Evolutionary conservation across 2,888 invertebrate species (phyloP), one percentile per base, ranked within the genome.

Genomic region (Cheilosia vernalis): DNA sequence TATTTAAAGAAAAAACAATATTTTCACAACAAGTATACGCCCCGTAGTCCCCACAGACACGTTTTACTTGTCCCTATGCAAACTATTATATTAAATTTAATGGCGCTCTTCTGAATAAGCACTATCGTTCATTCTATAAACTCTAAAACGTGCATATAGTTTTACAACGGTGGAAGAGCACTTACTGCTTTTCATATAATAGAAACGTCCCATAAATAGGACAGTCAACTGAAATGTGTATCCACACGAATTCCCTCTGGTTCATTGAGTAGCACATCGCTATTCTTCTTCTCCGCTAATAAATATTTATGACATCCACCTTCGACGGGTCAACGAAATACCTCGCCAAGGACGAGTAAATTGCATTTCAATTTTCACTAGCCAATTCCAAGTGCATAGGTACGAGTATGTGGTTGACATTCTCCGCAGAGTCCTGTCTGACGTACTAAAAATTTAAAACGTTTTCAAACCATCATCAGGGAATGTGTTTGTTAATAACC

Each of bases 271-370:
- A 60, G 5, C 47, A 61, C 1, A 24, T 6, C 40, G 13, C 42
- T 21, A 42, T 19, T 24, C 21, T 19, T 61, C 17, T 27, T 44
- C n/a, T 61, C n/a, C 15, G 0, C 13, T 63, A 63, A 47, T 63
- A 30, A 17, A 47, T 63, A 47, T 63, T 63, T 47, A 63, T 33
- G 47, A 30, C 1, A 33, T 15, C 19, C 30, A 47, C 30, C 63
- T 47, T 51, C 51, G 15, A 24, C 4, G 24, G 21, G 51, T 51
- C 51, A 51, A 51, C 17, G 47, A 47, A 47, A 47, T 47, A 47
- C 30, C 30, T 30, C 9, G 7, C 19, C 17, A 47, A 17, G 47
- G 47, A 47, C 17, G 19, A 19, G 37, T 37, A 37, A 37, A 37
- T 37, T 37, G 47, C 47, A 47, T 19, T 47, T 17, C 3, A 47